Conservation (phyloP, 2,888 invertebrate species). For the Lingula anatina region DNA sequence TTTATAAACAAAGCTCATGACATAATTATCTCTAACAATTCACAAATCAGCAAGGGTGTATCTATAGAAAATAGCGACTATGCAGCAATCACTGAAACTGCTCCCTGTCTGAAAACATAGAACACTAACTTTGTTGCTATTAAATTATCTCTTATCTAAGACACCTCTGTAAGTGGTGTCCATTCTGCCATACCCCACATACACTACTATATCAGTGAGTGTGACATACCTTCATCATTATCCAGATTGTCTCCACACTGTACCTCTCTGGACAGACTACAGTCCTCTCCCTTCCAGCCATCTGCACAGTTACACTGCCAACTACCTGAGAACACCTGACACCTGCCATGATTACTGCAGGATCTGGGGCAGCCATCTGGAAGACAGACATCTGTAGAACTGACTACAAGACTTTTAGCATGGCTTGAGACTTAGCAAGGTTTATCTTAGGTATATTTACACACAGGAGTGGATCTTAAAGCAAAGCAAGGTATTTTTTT, state of each 20-base stretch:
- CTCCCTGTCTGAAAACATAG: too few species aligned
- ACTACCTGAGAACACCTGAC: conserved; percentile 77
- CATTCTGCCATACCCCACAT: too few species aligned
- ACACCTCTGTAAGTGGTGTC: too few species aligned
- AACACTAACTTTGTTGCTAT: too few species aligned
- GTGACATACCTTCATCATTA: conserved; percentile 88
- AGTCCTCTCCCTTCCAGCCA: conserved; percentile 94
- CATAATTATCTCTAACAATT: not conserved
- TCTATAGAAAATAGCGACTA: not conserved
- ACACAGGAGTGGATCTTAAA: too few species aligned
- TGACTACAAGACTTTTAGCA: too few species aligned
- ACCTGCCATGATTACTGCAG: conserved; percentile 91
- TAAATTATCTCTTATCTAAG: too few species aligned
- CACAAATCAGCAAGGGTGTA: not conserved
- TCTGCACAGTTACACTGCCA: conserved; percentile 91
- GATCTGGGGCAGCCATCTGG: conserved; percentile 88
- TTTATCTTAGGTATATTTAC: too few species aligned
- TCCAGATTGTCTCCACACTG: conserved; percentile 92
- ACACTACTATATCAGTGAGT: too few species aligned
- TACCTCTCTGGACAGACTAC: conserved; percentile 87
- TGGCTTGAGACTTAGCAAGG: too few species aligned
- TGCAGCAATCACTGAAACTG: not conserved
- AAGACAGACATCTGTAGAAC: not conserved
- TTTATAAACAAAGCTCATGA: too few species aligned
- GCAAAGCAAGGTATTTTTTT: too few species aligned